phyloP scores from a whole-genome alignment of 2,888 invertebrate genomes.

The Apodemia zela region DNA sequence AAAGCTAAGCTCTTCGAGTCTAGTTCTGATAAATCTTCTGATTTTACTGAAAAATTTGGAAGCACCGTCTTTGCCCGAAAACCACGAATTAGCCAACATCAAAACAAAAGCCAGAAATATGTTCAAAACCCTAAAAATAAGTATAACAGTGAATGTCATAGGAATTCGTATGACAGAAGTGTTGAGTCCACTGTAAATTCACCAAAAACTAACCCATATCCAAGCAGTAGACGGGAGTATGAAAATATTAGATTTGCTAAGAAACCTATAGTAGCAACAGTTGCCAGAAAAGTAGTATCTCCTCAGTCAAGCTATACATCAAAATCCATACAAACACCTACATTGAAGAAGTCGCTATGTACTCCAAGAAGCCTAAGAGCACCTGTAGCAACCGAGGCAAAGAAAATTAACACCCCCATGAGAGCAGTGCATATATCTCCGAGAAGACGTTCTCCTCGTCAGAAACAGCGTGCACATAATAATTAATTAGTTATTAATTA shows the following conservation, averaged over 20 bases:
- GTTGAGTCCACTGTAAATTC: not conserved
- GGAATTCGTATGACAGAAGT: not conserved
- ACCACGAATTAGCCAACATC: slow-evolving; percentile 55
- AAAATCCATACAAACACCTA: slow-evolving; percentile 69
- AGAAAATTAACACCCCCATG: slow-evolving; percentile 81
- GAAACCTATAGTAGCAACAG: slow-evolving; percentile 47
- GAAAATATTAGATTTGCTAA: slow-evolving; percentile 48
- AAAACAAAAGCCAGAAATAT: slow-evolving; percentile 47
- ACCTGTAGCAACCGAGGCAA: slow-evolving; percentile 58
- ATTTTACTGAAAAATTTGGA: slow-evolving; percentile 50
- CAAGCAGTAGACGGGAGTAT: slow-evolving; percentile 39
- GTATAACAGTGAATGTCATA: not conserved
- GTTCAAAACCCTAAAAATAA: slow-evolving; percentile 44
- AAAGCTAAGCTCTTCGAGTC: slow-evolving; percentile 88
- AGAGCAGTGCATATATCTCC: slow-evolving; percentile 70
- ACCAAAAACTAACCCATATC: slow-evolving; percentile 14
- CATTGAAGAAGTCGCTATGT: slow-evolving; percentile 81
- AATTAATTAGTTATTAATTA: slow-evolving; percentile 22
- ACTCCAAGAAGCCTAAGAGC: slow-evolving; percentile 78
- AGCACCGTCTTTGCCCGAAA: slow-evolving; percentile 64
- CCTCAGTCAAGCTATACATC: slow-evolving; percentile 45
- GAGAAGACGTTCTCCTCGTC: slow-evolving; percentile 64
- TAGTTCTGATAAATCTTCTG: slow-evolving; percentile 72
- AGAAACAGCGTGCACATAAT: slow-evolving; percentile 45
- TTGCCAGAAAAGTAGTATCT: slow-evolving; percentile 54